Conservation (phyloP, 2,888 invertebrate genomes). For the Trissolcus brochymenae region DNA sequence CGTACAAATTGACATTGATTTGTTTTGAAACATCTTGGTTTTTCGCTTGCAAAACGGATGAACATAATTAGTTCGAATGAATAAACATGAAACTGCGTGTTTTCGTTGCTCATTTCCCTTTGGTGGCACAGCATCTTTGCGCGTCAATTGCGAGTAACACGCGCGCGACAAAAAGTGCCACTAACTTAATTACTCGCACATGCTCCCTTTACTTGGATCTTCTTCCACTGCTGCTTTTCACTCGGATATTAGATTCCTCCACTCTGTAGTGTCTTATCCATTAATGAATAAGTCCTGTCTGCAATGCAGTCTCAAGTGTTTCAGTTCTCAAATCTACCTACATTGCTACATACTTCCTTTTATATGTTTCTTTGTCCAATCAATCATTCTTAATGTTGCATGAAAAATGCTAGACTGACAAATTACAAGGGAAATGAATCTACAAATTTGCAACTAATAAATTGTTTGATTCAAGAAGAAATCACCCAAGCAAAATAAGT, state of each 20-base stretch:
- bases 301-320: constrained; percentile 45
- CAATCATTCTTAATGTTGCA: too few relatives aligned
- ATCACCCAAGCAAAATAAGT: neutral
- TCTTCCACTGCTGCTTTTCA: constrained; percentile 55
- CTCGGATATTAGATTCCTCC: constrained; percentile 66
- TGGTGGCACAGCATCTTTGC: constrained; percentile 32
- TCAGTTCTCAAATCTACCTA: neutral
- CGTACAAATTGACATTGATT: neutral
- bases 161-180: constrained; percentile 53
- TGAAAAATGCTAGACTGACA: too few relatives aligned
- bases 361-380: too few relatives aligned
- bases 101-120: constrained; percentile 52
- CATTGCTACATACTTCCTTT: too few relatives aligned
- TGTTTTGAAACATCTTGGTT: neutral
- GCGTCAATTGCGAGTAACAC: constrained; percentile 32
- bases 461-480: too few relatives aligned
- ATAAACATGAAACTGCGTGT: constrained; percentile 18
- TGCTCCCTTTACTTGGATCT: constrained; percentile 33
- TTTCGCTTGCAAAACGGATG: neutral
- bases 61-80: constrained; percentile 14
- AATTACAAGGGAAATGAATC: too few relatives aligned
- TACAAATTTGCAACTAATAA: too few relatives aligned
- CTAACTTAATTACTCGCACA: constrained; percentile 61
- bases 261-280: constrained; percentile 58
- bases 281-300: constrained; percentile 60